Evolutionary conservation across 2,888 invertebrate genomes (phyloP), one percentile per base, ranked within the genome.

Genomic region (Euzophera pinguis): DNA sequence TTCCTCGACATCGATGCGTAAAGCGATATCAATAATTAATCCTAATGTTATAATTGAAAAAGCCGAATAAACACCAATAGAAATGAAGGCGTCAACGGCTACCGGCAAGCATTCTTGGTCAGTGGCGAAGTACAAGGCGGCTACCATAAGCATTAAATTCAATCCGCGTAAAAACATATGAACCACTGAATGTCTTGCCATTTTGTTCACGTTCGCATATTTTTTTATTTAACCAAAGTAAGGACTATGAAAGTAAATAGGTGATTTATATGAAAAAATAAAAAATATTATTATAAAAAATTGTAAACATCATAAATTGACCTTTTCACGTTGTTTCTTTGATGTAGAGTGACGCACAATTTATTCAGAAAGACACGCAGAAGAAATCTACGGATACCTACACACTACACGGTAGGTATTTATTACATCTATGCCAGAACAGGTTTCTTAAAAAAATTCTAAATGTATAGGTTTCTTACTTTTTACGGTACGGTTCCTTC

Each of bases 91-190:
- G 1, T 14, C 14, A 2, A 13, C 13, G 7, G 7, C 3, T 7
- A 38, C 14, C 1, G 38, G 38, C 5, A 38, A 13, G 13, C 3
- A 14, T 13, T 14, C 38, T 14, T 6, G n/a, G 8, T 38, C 38
- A 3, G 38, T 38, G 1, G 14, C 13, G 12, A 14, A 14, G 38
- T 14, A 38, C 14, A 38, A 14, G 0, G 38, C 13, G 6, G 38
- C 13, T 1, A 63, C 13, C 76, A 80, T 72, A 47, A 76, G 41
- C 0, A 66, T 53, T 0, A 84, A 49, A 0, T 63, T 50, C 0
- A 70, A 9, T 12, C 78, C 76, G 22, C 84, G 69, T n/a, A 80
- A 37, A 35, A 63, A 57, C 77, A 84, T 75, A 57, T 76, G 74
- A 2, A 78, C 59, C 6, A 75, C 37, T 57, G 65, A 72, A 35